These are phyloP conservation scores for Zaprionus gabonicus DNA, from an alignment of 1,140 invertebrate genomes.

Conservation along the genomic window DNA sequence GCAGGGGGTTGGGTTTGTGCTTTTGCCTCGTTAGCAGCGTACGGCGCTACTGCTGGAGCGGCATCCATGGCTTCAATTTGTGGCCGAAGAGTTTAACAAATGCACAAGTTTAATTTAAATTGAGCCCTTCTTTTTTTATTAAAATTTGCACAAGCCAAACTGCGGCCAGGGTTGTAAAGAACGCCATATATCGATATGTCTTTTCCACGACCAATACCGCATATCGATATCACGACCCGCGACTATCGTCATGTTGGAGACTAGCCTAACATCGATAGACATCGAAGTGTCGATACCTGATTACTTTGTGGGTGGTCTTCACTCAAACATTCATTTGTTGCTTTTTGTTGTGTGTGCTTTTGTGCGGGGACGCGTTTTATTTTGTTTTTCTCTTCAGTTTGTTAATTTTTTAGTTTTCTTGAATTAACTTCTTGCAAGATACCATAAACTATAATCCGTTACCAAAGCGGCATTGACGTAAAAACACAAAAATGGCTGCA, in stretches of 20 bases:
- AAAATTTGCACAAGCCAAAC: slow-evolving; percentile 58
- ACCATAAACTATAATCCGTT: background rate
- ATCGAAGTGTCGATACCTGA: slow-evolving; percentile 19
- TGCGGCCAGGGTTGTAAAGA: slow-evolving; percentile 49
- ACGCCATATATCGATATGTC: slow-evolving; percentile 40
- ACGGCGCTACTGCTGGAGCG: slow-evolving; percentile 46
- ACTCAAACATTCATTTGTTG: slow-evolving; percentile 53
- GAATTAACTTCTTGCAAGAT: slow-evolving; percentile 33
- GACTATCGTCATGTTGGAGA: background rate
- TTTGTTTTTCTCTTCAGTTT: slow-evolving; percentile 47
- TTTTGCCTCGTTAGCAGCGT: slow-evolving; percentile 48
- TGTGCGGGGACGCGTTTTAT: slow-evolving; percentile 43
- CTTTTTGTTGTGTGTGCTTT: slow-evolving; percentile 33
- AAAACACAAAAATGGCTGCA: slow-evolving; percentile 5
- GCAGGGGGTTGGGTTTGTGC: slow-evolving; percentile 38
- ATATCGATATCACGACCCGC: slow-evolving; percentile 16
- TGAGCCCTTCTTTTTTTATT: slow-evolving; percentile 47
- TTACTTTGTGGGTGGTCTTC: slow-evolving; percentile 47
- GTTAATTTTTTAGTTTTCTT: slow-evolving; percentile 30
- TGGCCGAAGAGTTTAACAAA: slow-evolving; percentile 41
- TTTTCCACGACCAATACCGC: slow-evolving; percentile 15
- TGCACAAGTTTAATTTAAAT: slow-evolving; percentile 48
- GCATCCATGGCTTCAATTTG: slow-evolving; percentile 62
- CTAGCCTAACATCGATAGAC: slow-evolving; percentile 28
- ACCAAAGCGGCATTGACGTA: background rate